Conservation (phyloP, 1,140 invertebrate species). For the Drosophila takahashii region DNA sequence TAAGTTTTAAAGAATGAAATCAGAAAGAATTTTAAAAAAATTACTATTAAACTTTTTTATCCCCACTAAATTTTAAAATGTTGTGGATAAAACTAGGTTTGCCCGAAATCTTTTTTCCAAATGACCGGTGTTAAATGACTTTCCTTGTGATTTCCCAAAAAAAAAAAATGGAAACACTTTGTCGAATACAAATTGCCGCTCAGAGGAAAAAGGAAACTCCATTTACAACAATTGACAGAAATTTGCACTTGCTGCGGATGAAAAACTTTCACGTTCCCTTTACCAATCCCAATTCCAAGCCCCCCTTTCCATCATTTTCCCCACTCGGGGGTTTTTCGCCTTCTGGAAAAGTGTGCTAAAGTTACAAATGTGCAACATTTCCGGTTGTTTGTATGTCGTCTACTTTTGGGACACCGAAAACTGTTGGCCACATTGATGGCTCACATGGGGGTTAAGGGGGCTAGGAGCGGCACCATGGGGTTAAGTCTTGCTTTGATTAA, state of each 20-base stretch:
- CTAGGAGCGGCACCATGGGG: not conserved
- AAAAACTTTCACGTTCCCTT: conserved; percentile 60
- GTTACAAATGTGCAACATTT: conserved; percentile 83
- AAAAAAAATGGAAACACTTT: conserved; percentile 4
- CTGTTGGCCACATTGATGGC: conserved; percentile 73
- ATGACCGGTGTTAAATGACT: not conserved
- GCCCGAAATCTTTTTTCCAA: no score
- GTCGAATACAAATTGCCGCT: conserved; percentile 48
- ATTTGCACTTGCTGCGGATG: conserved; percentile 68
- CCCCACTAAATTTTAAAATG: no score
- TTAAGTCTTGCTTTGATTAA: conserved; percentile 72
- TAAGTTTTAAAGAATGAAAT: no score
- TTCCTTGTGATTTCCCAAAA: not conserved
- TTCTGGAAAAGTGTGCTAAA: conserved; percentile 41
- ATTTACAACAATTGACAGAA: conserved; percentile 76
- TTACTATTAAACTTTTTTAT: no score
- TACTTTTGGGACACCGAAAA: conserved; percentile 72
- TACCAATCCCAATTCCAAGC: not conserved
- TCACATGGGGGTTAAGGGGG: conserved; percentile 36
- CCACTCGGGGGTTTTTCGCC: not conserved
- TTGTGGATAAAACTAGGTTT: no score
- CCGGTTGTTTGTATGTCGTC: conserved; percentile 61
- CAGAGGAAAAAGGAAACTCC: conserved; percentile 68
- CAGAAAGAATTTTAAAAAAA: no score
- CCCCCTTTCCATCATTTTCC: not conserved